Percentiles rank a stretch among this genome's conserved stretches.
Conservation (phyloP, 2,797 vertebrate genomes). For the Bovichtus diacanthus region DNA sequence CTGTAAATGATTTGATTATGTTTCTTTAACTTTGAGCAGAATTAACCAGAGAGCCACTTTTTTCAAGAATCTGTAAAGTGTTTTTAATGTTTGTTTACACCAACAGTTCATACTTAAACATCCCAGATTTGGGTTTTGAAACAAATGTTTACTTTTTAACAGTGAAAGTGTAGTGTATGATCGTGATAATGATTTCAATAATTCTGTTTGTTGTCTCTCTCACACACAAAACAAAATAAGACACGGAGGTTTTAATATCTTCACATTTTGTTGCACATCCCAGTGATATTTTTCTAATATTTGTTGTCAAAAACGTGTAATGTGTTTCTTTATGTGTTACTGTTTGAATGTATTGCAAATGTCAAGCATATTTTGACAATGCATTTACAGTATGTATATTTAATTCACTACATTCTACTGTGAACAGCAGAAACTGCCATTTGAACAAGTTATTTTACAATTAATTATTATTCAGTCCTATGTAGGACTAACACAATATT, state of each 20-base stretch:
- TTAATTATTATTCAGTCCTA: background rate
- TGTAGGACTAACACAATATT: background rate
- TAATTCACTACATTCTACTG: constrained; percentile 24
- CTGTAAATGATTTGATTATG: constrained; percentile 25
- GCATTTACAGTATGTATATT: constrained; percentile 29
- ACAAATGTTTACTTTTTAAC: constrained; percentile 7
- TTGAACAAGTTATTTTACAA: background rate
- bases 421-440: constrained; percentile 33
- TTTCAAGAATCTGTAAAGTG: background rate
- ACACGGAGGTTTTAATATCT: constrained; percentile 17
- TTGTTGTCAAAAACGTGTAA: background rate
- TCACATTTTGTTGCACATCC: background rate
- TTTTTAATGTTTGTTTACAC: constrained; percentile 29
- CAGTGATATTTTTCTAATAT: background rate
- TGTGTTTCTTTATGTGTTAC: background rate
- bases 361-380: constrained; percentile 16
- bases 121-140: constrained; percentile 8
- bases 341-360: constrained; percentile 35
- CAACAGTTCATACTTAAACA: background rate
- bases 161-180: constrained; percentile 16
- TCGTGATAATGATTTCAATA: background rate
- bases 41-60: background rate
- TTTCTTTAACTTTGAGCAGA: constrained; percentile 15
- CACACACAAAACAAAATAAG: background rate
- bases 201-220: background rate